Base-by-base conservation (phyloP, 2,888 invertebrate species). In the Zhengitettix transpicula region DNA sequence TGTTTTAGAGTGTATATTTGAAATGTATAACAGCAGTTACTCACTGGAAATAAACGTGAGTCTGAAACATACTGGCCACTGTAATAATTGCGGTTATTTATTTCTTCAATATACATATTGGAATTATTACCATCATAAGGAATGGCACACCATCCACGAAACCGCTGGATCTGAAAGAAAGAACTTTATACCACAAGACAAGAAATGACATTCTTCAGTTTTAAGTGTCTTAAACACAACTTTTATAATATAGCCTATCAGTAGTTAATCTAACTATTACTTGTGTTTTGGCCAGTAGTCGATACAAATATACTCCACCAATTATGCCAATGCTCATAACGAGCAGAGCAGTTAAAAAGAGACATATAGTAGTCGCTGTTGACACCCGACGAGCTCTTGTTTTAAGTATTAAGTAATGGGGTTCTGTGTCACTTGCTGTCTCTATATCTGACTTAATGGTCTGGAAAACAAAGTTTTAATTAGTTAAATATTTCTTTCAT, bases 241-340 rank as follows among this genome's bases (percentile, higher is more conserved):
- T 53, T 16, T 53, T 16, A 51, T 16, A 51, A 51, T 14, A 47
- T 14, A 7, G 15, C 15, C 7, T 47, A 14, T n/a, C 14, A 54
- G 17, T 10, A 5, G 9, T 28, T 41, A 14, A 9, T 55, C 14
- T n/a, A 12, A 40, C 14, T 40, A 53, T 55, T 42, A 59, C 60
- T 58, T 69, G 81, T 55, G 76, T 77, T 60, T 79, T 78, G 14
- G 82, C 77, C 70, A 86, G 85, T 67, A 87, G 82, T 58, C 82
- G 81, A 73, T 89, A 91, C 58, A 92, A 75, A 69, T 86, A 82
- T 59, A 88, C 78, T 8, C 89, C 90, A 12, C 87, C 78, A 62
- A 79, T 74, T 51, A 78, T 72, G n/a, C 80, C 87, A 68, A 85
- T 78, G 62, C 87, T 79, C 68, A 88, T 79, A 28, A 89, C 82